Base-by-base conservation (phyloP, 2,888 invertebrate species). In the Slavum lentiscoides region DNA sequence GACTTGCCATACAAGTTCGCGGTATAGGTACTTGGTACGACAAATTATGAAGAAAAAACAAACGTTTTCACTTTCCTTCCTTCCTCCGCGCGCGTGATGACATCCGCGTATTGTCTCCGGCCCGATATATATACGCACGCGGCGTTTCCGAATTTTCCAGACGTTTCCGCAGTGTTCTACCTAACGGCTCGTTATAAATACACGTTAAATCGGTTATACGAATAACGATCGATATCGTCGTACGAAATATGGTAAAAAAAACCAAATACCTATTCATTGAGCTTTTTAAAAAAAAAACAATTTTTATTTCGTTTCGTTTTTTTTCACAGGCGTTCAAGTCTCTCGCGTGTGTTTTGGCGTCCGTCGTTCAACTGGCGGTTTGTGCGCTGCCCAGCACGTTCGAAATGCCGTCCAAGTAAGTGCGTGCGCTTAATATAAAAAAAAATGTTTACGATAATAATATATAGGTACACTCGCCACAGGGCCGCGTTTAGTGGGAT, bases 381-480 rank as follows among this genome's bases (percentile, higher is more conserved):
- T 64, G 72, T 43, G 72, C 58, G 19, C 6, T 80, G 62, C 80
- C 80, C 55, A 64, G 62, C 64, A 43, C 70, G 55, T 80, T 80
- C 15, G 80, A 80, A 80, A 66, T 80, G 43, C 80, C 80, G 37
- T 72, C 80, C 64, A 43, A 80, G 80, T 80, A 23, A 80, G 80
- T 70, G 30, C 55, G 19, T 19, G 8, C 15, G 9, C 30, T 30
- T 53, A 17, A 53, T 15, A 30, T 30, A 30, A 30, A 30, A 30
- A 2, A 30, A 30, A 55, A 11, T 55, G 19, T 19, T 19, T 19
- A 55, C 49, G 13, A 9, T 13, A 15, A 15, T 13, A 30, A 30
- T 30, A 30, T 4, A 30, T 4, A 30, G 1, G 4, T 30, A 30
- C 30, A 1, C 30, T 2, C 2, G 30, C 30, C 30, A 2, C 30